phyloP scores from a whole-genome alignment of 2,888 invertebrate species.

The Suillia variegata region DNA sequence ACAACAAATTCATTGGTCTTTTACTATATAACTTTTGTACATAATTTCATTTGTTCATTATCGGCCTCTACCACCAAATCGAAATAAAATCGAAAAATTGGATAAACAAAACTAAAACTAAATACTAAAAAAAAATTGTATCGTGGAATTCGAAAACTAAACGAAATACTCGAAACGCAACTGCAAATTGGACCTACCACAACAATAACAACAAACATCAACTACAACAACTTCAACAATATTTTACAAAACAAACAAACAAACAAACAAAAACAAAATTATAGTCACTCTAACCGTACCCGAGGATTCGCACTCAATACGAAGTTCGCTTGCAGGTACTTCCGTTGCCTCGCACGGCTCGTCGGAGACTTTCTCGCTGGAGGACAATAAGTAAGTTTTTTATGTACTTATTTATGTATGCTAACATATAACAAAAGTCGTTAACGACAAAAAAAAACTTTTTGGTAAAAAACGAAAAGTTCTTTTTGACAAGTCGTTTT shows the following conservation, averaged over 20 bases:
- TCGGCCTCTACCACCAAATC: neutral
- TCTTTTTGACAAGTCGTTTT: too few species aligned
- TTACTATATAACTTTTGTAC: constrained; percentile 22
- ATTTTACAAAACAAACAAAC: neutral
- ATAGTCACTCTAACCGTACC: constrained; percentile 60
- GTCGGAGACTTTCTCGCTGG: constrained; percentile 59
- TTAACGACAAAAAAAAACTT: too few species aligned
- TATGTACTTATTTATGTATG: too few species aligned
- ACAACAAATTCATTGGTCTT: constrained; percentile 19
- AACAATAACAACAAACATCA: neutral
- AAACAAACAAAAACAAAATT: constrained; percentile 26
- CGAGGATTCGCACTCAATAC: constrained; percentile 60
- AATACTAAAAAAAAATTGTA: neutral
- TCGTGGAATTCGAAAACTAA: too few species aligned
- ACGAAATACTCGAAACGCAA: too few species aligned
- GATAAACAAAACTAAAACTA: neutral
- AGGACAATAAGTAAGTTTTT: constrained; percentile 59
- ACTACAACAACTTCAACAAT: constrained; percentile 6
- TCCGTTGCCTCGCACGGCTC: constrained; percentile 60
- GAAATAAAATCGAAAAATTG: constrained; percentile 1
- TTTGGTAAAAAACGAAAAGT: too few species aligned
- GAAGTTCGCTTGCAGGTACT: constrained; percentile 62
- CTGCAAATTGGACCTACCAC: neutral
- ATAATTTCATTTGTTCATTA: constrained; percentile 21
- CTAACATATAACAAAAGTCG: too few species aligned